Base-by-base conservation (phyloP, 1,140 invertebrate species). In the Temnothorax nylanderi region DNA sequence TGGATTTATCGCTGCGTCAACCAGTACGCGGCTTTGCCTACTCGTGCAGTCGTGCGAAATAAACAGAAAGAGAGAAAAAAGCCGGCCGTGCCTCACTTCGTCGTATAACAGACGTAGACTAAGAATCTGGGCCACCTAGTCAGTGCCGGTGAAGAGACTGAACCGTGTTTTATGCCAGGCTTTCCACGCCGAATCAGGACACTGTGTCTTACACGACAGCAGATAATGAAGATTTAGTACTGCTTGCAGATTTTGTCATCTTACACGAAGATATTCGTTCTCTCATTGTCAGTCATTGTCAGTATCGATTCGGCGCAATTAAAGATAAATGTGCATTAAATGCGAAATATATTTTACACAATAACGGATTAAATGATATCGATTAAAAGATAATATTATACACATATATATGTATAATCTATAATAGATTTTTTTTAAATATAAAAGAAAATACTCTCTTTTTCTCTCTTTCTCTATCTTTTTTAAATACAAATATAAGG, bases 1-100 rank as follows among this genome's bases (percentile, higher is more conserved):
- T 56, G 21, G 77, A 90, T 84, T 84, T 87, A 90, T 89, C 88
- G 56, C 58, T 44, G 54, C 77, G 72, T 78, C 49, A 54, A 67
- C 16, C 47, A n/a, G 8, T 34, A 54, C 47, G 10, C 62, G 41
- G 76, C 47, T 89, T 76, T 65, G 49, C 49, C 56, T 69, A 77
- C 72, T 82, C 69, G 47, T 58, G 72, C 56, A 77, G 65, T 82
- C 69, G 47, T 58, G 72, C 56, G 51, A 51, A 26, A 77, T 85
- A 41, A 56, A 67, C 13, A 54, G 13, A 13, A 60, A 56, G 58
- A 84, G 72, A 44, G 34, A 56, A 41, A 56, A 37, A 16, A 56
- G 13, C 13, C 10, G 16, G 49, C 62, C 26, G 47, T 47, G 16
- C n/a, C 58, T 71, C 62, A 32, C 62, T 51, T 11, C 37, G 11